These are phyloP conservation scores for Orchesella flavescens DNA, from an alignment of 2,888 invertebrate species.

Conservation along the genomic window DNA sequence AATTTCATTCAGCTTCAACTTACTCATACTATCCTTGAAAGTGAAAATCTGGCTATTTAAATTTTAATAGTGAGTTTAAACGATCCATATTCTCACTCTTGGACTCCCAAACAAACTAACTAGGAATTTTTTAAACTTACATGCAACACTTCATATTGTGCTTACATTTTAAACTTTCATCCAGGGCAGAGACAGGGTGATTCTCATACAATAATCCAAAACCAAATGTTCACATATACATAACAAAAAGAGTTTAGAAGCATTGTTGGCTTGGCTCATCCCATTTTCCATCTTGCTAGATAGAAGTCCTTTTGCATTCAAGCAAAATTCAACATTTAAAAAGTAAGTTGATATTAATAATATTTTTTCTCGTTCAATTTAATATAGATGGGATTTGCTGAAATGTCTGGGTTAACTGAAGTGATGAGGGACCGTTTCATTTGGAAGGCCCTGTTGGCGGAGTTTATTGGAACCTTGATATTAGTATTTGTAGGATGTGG, in stretches of 20 bases:
- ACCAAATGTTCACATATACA: background rate
- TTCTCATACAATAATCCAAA: background rate
- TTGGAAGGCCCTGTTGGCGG: conserved; percentile 88
- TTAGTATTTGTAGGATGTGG: conserved; percentile 92
- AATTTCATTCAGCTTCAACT: background rate
- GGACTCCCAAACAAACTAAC: background rate
- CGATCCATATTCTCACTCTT: no score
- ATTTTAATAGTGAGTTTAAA: background rate
- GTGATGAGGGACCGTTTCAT: conserved; percentile 80
- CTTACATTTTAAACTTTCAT: background rate
- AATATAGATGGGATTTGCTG: conserved; percentile 73
- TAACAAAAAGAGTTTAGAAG: conserved; percentile 2
- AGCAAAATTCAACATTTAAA: background rate
- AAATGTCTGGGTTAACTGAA: conserved; percentile 82
- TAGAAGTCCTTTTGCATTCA: background rate
- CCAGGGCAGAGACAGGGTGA: no score
- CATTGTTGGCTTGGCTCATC: background rate
- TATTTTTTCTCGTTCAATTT: conserved; percentile 32
- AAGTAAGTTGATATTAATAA: conserved; percentile 2
- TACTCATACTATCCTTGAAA: conserved; percentile 3
- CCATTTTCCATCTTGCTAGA: background rate
- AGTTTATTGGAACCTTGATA: conserved; percentile 89
- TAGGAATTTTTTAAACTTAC: background rate
- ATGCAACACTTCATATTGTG: background rate
- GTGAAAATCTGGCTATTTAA: conserved; percentile 46